A percentile compares a stretch with the other conserved stretches of the same genome.
These are phyloP conservation scores for Bombycilla garrulus DNA, from an alignment of 2,113 vertebrate species.

Conservation along the genomic window DNA sequence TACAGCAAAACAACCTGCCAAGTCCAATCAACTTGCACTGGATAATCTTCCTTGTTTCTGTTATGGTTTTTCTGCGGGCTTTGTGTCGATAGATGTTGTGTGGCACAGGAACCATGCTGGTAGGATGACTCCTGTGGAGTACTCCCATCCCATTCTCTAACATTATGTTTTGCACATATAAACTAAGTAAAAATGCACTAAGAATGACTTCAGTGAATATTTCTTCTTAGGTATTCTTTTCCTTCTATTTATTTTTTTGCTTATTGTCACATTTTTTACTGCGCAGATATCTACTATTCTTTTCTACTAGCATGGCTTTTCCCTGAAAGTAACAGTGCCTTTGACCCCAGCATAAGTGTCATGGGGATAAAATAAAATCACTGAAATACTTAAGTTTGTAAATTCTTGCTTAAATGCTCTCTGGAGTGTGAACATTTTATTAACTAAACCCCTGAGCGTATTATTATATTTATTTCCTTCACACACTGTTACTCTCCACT, in stretches of 20 bases:
- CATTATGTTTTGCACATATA: not conserved
- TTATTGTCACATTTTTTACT: too few species aligned
- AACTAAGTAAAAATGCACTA: not conserved
- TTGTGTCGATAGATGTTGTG: accelerated
- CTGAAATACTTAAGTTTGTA: not conserved
- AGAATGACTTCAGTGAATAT: not conserved
- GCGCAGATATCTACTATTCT: not conserved
- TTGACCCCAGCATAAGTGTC: not conserved
- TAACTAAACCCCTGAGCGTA: not conserved
- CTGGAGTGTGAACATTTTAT: not conserved
- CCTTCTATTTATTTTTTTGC: not conserved
- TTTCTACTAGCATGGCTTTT: not conserved
- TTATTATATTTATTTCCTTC: conserved; percentile 27
- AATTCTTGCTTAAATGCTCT: not conserved
- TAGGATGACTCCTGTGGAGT: not conserved
- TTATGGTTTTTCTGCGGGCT: not conserved
- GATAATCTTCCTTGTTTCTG: not conserved
- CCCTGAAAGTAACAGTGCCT: not conserved
- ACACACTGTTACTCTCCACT: not conserved
- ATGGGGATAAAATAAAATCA: not conserved
- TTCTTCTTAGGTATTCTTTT: not conserved
- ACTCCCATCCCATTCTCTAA: not conserved
- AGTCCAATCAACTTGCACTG: not conserved
- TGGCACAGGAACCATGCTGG: not conserved
- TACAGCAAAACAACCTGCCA: not conserved